Evolutionary conservation across 2,888 invertebrate genomes (phyloP).

Genomic region (Thymelicus sylvestris): DNA sequence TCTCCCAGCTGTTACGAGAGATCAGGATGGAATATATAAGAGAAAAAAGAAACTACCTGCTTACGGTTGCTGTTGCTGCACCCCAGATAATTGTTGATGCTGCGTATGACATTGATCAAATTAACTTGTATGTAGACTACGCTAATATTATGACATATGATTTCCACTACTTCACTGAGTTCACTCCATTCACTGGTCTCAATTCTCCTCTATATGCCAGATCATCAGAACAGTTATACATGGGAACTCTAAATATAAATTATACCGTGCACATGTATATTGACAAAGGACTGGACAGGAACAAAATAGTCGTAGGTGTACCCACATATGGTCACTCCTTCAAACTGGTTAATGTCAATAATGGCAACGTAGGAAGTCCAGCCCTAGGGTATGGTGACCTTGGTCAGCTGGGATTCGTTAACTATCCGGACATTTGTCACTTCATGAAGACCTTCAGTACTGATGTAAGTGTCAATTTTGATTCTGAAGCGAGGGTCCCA

Average conservation of each 20-base stretch:
- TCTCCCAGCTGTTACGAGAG: conserved; percentile 90
- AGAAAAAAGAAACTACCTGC: conserved; percentile 84
- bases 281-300: conserved; percentile 88
- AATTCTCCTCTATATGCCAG: conserved; percentile 92
- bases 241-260: conserved; percentile 91
- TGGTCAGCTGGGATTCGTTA: conserved; percentile 89
- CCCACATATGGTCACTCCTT: conserved; percentile 95
- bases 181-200: conserved; percentile 92
- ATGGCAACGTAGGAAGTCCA: conserved; percentile 89
- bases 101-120: conserved; percentile 91
- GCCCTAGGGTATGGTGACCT: conserved; percentile 88
- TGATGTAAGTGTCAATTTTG: conserved; percentile 83
- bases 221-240: conserved; percentile 85
- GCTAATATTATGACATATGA: conserved; percentile 97
- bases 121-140: conserved; percentile 93
- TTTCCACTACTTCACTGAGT: conserved; percentile 91
- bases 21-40: conserved; percentile 87
- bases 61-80: conserved; percentile 93
- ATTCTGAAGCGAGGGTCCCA: conserved; percentile 89
- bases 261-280: conserved; percentile 92
- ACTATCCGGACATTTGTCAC: conserved; percentile 88
- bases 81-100: conserved; percentile 89
- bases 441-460: conserved; percentile 82
- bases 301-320: conserved; percentile 93
- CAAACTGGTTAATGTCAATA: conserved; percentile 87